Evolutionary conservation across 2,113 vertebrate genomes (phyloP).

Genomic region (Laticauda colubrina): DNA sequence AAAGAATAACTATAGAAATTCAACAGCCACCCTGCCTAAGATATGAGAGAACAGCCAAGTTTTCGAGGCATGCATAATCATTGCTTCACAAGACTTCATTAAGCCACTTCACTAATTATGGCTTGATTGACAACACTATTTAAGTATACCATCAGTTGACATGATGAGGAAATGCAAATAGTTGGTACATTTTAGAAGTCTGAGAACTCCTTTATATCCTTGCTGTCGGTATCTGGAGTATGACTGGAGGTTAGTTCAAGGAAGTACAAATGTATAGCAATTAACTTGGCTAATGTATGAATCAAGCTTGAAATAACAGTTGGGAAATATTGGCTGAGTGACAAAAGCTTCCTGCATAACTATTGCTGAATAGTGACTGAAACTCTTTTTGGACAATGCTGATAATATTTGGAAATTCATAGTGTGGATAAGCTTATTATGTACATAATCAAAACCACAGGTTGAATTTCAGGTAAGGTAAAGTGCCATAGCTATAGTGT

Average conservation of each 20-base stretch:
- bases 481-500: background rate
- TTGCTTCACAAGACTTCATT: background rate
- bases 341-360: background rate
- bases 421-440: background rate
- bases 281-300: background rate
- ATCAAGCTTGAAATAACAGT: background rate
- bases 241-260: background rate
- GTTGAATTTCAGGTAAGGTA: background rate
- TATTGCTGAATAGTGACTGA: background rate
- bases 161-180: background rate
- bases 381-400: background rate
- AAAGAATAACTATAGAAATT: background rate
- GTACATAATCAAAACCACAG: background rate
- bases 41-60: background rate
- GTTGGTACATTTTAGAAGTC: background rate
- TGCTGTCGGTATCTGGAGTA: background rate
- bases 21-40: background rate
- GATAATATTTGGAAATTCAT: background rate
- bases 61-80: background rate
- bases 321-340: background rate
- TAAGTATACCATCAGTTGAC: background rate
- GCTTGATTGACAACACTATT: background rate
- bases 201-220: background rate
- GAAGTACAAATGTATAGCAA: background rate
- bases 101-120: background rate